A percentile compares a stretch with the other conserved stretches of the same genome.
These are phyloP conservation scores for Ornithoptera alexandrae DNA, from an alignment of 2,888 invertebrate genomes.

Conservation along the genomic window DNA sequence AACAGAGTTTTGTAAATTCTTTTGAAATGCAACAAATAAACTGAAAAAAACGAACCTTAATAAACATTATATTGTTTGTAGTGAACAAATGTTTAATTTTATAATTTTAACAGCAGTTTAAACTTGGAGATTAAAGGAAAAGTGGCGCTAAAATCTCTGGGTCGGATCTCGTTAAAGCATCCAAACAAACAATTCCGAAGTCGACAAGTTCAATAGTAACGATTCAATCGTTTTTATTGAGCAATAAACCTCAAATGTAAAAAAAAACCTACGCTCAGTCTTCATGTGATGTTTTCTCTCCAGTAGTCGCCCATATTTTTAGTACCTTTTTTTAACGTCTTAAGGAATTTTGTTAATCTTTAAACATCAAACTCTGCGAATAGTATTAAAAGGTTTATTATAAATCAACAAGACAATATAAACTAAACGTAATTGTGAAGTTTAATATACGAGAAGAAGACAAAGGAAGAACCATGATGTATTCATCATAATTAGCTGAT, in stretches of 20 bases:
- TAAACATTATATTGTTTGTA: conserved; percentile 1
- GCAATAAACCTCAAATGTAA: conserved; percentile 22
- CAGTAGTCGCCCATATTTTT: neutral
- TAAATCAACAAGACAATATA: neutral
- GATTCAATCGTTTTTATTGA: conserved; percentile 19
- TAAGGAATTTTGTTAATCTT: neutral
- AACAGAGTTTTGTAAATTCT: neutral
- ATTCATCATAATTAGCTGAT: no score
- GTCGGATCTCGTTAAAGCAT: conserved; percentile 6
- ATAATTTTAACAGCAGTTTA: conserved; percentile 1
- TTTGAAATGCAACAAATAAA: neutral
- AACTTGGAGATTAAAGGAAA: conserved; percentile 1
- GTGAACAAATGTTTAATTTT: neutral
- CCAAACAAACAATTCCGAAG: conserved; percentile 8
- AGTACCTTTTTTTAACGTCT: neutral
- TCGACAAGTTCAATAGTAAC: conserved; percentile 19
- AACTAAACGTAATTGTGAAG: neutral
- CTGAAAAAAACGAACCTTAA: neutral
- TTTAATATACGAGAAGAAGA: neutral
- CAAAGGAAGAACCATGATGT: neutral
- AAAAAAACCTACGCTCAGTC: neutral
- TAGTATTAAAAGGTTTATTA: neutral
- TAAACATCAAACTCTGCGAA: neutral
- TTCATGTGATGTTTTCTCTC: neutral
- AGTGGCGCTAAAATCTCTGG: conserved; percentile 5